Percentiles rank a stretch among this genome's conserved stretches.
Conservation (phyloP, 2,888 invertebrate species). For the Cantharis lateralis region DNA sequence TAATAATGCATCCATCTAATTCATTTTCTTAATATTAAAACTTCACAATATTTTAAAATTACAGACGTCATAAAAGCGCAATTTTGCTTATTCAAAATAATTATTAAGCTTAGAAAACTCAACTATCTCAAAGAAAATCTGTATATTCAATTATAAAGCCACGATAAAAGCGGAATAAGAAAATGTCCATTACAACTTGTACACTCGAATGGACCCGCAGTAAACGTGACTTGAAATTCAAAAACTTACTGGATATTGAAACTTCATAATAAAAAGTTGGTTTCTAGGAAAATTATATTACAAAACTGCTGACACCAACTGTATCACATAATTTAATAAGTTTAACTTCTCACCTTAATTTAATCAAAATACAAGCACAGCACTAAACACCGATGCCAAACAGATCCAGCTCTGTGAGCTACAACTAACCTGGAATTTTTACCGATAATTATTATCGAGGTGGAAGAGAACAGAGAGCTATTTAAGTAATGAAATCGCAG, state of each 20-base stretch:
- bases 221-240: constrained; percentile 7
- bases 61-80: neutral
- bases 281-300: constrained; percentile 3
- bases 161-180: neutral
- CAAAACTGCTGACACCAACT: constrained; percentile 8
- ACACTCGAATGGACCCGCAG: neutral
- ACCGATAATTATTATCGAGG: no score
- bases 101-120: neutral
- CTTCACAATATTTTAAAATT: no score
- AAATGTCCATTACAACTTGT: neutral
- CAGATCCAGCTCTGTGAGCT: no score
- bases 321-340: constrained; percentile 7
- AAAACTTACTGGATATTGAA: neutral
- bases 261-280: constrained; percentile 7
- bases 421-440: no score
- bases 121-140: neutral
- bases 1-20: no score
- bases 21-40: no score
- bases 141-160: neutral
- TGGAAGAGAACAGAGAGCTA: neutral
- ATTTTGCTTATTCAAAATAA: neutral
- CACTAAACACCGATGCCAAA: neutral
- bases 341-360: neutral
- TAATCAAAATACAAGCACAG: neutral
- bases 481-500: neutral